Evolutionary conservation across 2,888 invertebrate genomes (phyloP), one percentile per base, ranked within the genome.

Genomic region (Dexiosoma caninum): DNA sequence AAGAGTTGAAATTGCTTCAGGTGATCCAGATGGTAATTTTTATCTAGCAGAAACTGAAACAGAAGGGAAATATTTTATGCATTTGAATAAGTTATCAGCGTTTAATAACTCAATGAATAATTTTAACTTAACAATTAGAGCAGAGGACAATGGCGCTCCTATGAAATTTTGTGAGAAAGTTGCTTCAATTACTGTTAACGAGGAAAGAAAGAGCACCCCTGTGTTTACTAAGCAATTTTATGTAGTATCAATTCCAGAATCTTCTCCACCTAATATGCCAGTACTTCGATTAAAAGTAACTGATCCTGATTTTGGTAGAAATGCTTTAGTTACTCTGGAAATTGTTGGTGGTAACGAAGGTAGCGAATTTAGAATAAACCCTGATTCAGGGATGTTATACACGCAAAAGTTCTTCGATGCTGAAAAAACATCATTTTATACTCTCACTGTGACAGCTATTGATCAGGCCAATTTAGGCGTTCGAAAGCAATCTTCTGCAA

Each of bases 321-420:
- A 96, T 88, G 96, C 96, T 6, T 93, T 95, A 86, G 95, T 98
- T 0, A 94, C 94, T 85, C 93, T 98, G 81, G 95, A 95, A 90
- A 96, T 98, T 67, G 96, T 96, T 2, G 97, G 96, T 2, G 98
- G 98, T 4, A 97, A 98, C 89, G 95, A 96, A 88, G 95, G 95
- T 6, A 95, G 95, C 0, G 95, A 96, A 87, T 98, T 98, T 89
- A 92, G 93, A 83, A 94, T 98, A 9, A 96, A 98, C 89, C 93
- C 95, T 0, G 94, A 95, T 84, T 96, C 97, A 0, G 98, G 98
- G 1, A 95, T 98, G 92, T 90, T 98, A 1, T 96, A 96, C 88
- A 97, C 97, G 0, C 94, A 95, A 12, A 94, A 94, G 35, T 90
- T 91, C 40, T 91, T 98, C 23, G 98, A 98, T 88, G 96, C 97